Percentiles rank a stretch among this genome's conserved stretches.
phyloP scores from a whole-genome alignment of 2,888 invertebrate species.

The Mimachlamys varia region DNA sequence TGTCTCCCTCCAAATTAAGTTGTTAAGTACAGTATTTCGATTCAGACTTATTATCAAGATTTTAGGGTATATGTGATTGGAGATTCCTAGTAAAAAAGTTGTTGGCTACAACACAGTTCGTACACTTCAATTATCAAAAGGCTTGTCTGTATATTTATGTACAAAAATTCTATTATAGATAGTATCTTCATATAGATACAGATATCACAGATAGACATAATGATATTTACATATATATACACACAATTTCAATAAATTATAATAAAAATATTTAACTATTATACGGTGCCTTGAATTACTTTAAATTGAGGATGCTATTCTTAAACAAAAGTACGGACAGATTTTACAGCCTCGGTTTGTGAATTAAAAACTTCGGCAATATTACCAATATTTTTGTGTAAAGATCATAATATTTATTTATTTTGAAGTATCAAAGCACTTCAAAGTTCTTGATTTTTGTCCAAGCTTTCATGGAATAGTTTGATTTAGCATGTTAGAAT shows the following conservation, averaged over 20 bases:
- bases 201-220: background rate
- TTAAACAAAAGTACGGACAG: too few species aligned
- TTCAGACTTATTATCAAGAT: too few species aligned
- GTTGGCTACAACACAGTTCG: background rate
- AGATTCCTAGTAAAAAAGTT: background rate
- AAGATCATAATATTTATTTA: too few species aligned
- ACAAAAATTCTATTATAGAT: background rate
- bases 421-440: background rate
- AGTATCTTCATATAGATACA: background rate
- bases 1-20: too few species aligned
- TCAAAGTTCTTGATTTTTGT: background rate
- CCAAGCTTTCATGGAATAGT: background rate
- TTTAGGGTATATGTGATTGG: too few species aligned
- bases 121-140: background rate
- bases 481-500: background rate
- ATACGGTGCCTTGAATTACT: too few species aligned
- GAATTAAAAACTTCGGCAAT: too few species aligned
- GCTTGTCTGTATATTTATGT: background rate
- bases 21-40: too few species aligned
- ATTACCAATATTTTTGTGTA: too few species aligned
- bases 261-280: too few species aligned
- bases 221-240: slow-evolving; percentile 4
- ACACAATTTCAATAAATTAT: background rate
- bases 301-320: too few species aligned
- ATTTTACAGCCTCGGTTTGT: too few species aligned